Percentiles rank a stretch among this genome's conserved stretches.
These are phyloP conservation scores for Tipula helvola DNA, from an alignment of 2,888 invertebrate species.

Conservation along the genomic window DNA sequence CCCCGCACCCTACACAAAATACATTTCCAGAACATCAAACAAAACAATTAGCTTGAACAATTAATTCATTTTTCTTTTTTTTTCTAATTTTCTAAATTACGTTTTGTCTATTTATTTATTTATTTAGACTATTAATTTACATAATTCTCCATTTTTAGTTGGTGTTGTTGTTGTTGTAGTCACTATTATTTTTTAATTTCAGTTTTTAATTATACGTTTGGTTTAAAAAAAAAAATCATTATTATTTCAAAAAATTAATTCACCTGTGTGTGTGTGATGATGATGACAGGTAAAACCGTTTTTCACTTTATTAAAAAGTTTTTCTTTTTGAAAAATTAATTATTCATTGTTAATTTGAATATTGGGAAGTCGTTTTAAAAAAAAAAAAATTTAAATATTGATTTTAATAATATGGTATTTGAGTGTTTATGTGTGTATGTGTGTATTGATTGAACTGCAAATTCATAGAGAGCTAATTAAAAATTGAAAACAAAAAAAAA, in stretches of 20 bases:
- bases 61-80: background rate
- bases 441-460: background rate
- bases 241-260: background rate
- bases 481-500: background rate
- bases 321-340: background rate
- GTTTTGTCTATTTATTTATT: background rate
- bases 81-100: background rate
- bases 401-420: background rate
- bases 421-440: background rate
- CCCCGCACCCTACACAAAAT: too few relatives aligned
- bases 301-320: background rate
- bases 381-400: background rate
- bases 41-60: background rate
- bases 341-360: background rate
- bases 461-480: background rate
- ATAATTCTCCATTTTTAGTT: background rate
- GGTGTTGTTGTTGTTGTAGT: background rate
- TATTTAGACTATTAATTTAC: background rate
- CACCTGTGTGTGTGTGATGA: background rate
- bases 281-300: background rate
- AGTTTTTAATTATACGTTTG: background rate
- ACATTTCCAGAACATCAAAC: background rate
- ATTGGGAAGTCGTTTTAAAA: background rate
- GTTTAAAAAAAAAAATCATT: background rate
- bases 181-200: background rate